Conservation (phyloP, 1,140 invertebrate genomes). For the Ditylenchus dipsaci region DNA sequence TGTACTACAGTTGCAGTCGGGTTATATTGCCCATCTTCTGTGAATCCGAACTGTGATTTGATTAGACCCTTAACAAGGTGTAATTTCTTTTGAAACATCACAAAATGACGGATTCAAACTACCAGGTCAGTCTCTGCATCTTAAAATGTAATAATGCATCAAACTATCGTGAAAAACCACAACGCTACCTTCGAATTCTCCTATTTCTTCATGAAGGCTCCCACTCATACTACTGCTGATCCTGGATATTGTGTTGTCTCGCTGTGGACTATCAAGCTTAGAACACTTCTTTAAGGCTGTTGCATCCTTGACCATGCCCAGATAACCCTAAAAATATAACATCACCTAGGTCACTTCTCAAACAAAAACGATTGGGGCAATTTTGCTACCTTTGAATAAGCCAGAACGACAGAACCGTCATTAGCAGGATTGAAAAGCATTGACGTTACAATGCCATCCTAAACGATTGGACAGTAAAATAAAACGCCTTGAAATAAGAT, state of each 20-base stretch:
- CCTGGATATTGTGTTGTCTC: background rate
- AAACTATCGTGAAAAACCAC: background rate
- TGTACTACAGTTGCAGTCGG: background rate
- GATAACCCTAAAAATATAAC: background rate
- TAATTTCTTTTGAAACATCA: background rate
- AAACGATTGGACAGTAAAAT: background rate
- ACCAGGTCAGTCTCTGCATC: background rate
- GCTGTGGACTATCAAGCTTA: no score
- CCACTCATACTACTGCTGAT: background rate
- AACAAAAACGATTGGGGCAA: background rate
- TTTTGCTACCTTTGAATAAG: constrained; percentile 5
- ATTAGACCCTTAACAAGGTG: background rate
- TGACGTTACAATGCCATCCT: background rate
- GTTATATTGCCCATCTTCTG: constrained; percentile 13
- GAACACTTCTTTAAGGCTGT: background rate
- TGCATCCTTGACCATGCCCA: constrained; percentile 3
- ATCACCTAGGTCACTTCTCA: background rate
- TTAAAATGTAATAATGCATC: background rate
- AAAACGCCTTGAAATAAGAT: background rate
- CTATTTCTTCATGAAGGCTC: background rate
- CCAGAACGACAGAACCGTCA: background rate
- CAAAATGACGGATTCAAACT: background rate
- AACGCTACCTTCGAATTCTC: background rate
- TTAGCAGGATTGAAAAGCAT: background rate
- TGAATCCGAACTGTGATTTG: constrained; percentile 18